Evolutionary conservation across 2,888 invertebrate genomes (phyloP).

Genomic region (Caradrina kadenii): DNA sequence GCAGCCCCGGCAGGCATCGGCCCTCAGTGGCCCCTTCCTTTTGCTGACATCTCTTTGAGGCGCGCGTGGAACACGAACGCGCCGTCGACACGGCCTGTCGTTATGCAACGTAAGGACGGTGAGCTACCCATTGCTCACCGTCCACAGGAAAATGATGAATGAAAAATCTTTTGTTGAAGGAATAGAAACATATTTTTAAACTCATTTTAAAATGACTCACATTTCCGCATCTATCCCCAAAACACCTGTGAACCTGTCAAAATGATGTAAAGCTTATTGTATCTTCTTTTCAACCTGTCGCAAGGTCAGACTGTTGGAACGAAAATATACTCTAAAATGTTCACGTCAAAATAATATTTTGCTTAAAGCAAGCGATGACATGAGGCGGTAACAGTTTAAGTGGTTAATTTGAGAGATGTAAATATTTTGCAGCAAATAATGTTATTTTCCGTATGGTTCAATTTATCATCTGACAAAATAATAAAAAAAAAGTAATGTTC

Average conservation of each 20-base stretch:
- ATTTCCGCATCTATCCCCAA: constrained; percentile 56
- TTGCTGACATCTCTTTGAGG: too few relatives aligned
- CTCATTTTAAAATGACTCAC: constrained; percentile 49
- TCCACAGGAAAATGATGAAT: constrained; percentile 44
- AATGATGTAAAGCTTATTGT: constrained; percentile 69
- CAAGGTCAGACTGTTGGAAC: constrained; percentile 58
- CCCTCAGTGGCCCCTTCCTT: too few relatives aligned
- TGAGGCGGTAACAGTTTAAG: constrained; percentile 36
- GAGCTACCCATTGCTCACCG: too few relatives aligned
- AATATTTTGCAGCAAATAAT: constrained; percentile 46
- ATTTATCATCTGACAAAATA: neutral
- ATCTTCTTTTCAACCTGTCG: constrained; percentile 62
- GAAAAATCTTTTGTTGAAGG: constrained; percentile 21
- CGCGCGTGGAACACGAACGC: too few relatives aligned
- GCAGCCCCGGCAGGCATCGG: too few relatives aligned
- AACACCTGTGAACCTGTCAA: constrained; percentile 64
- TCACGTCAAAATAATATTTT: constrained; percentile 59
- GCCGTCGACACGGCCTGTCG: too few relatives aligned
- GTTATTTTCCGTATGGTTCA: constrained; percentile 17
- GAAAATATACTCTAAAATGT: constrained; percentile 63
- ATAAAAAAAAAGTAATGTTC: too few relatives aligned
- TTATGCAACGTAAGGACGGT: too few relatives aligned
- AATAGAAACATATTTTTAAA: constrained; percentile 7
- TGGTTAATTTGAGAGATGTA: constrained; percentile 36
- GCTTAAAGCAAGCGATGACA: constrained; percentile 54